A percentile compares a stretch with the other conserved stretches of the same genome.
These are phyloP conservation scores for Oreochromis mossambicus DNA, from an alignment of 2,797 vertebrate species.

Conservation along the genomic window DNA sequence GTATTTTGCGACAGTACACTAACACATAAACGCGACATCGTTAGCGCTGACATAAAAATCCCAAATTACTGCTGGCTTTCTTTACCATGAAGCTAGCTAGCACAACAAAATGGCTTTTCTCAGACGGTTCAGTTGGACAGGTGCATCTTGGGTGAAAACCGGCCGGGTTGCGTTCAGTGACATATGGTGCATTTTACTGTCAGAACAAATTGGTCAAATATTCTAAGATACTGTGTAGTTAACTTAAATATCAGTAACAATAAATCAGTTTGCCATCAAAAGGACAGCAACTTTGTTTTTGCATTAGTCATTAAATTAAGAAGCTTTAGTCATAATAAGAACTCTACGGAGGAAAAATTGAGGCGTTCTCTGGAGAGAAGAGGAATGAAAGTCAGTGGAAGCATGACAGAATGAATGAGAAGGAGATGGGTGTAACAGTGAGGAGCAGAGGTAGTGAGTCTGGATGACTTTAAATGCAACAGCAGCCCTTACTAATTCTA, in stretches of 20 bases:
- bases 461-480: neutral
- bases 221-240: neutral
- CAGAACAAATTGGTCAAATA: neutral
- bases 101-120: constrained; percentile 81
- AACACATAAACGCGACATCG: constrained; percentile 35
- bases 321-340: neutral
- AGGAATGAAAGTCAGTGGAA: neutral
- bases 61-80: constrained; percentile 49
- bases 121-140: constrained; percentile 53
- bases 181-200: neutral
- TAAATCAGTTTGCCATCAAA: neutral
- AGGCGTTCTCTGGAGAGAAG: neutral
- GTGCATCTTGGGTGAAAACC: constrained; percentile 74
- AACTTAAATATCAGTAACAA: neutral
- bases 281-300: neutral
- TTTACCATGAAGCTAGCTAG: constrained; percentile 61
- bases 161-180: constrained; percentile 39
- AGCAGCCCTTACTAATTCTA: neutral
- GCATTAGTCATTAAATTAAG: neutral
- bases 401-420: neutral
- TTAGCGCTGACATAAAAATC: constrained; percentile 28
- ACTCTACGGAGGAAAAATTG: neutral
- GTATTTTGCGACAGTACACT: constrained; percentile 6
- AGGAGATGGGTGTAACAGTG: neutral
- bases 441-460: neutral